Conservation (phyloP, 2,888 invertebrate species). For the Lithophane ornitopus region DNA sequence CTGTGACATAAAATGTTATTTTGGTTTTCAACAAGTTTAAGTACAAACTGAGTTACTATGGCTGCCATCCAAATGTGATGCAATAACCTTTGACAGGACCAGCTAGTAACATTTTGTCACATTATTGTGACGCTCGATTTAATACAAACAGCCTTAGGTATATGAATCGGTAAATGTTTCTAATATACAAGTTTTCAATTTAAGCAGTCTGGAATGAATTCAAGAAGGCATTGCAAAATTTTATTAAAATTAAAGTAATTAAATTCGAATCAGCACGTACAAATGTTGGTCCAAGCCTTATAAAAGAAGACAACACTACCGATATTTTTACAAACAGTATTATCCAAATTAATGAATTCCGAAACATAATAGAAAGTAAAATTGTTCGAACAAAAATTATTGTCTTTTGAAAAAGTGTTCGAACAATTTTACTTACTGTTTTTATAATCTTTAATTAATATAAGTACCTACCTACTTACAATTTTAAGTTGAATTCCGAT, state of each 20-base stretch:
- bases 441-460: background rate
- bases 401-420: background rate
- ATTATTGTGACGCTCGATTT: slow-evolving; percentile 74
- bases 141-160: slow-evolving; percentile 65
- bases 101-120: slow-evolving; percentile 62
- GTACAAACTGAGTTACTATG: slow-evolving; percentile 62
- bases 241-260: background rate
- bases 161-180: slow-evolving; percentile 66
- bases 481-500: background rate
- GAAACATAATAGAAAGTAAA: too few relatives aligned
- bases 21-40: slow-evolving; percentile 6
- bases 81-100: slow-evolving; percentile 67
- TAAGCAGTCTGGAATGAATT: slow-evolving; percentile 57
- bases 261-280: background rate
- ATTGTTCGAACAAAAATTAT: background rate
- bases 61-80: slow-evolving; percentile 73
- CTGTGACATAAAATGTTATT: slow-evolving; percentile 3
- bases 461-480: background rate
- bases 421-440: background rate
- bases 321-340: background rate
- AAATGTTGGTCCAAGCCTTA: background rate
- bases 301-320: too few relatives aligned
- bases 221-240: slow-evolving; percentile 49
- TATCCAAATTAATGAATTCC: background rate
- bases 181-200: slow-evolving; percentile 65